A percentile compares a stretch with the other conserved stretches of the same genome.
These are phyloP conservation scores for Rhodinocichla rosea DNA, from an alignment of 2,113 vertebrate genomes.

Conservation along the genomic window DNA sequence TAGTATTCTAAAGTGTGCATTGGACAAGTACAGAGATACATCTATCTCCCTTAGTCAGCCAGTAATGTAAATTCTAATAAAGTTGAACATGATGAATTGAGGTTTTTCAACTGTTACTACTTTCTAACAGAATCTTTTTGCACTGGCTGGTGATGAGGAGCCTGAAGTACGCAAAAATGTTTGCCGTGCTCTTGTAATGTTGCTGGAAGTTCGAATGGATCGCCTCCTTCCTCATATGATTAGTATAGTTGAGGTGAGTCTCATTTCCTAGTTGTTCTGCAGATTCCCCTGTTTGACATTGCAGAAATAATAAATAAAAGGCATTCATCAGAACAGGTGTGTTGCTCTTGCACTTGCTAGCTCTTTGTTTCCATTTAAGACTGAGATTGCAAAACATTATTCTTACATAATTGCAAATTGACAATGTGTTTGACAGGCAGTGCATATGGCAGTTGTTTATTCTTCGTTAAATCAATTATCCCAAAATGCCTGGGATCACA, in stretches of 20 bases:
- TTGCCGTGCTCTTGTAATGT: slow-evolving; percentile 95
- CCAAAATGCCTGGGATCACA: not conserved
- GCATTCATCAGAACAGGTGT: not conserved
- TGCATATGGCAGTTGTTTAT: not conserved
- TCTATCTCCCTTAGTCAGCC: not conserved
- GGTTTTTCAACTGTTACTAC: not conserved
- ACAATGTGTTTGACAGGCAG: not conserved
- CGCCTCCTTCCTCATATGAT: slow-evolving; percentile 97
- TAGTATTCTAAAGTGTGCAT: not conserved
- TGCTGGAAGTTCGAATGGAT: slow-evolving; percentile 95
- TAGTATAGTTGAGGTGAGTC: slow-evolving; percentile 91
- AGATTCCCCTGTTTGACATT: not conserved
- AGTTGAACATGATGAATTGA: not conserved
- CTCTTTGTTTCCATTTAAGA: not conserved
- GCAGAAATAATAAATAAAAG: not conserved
- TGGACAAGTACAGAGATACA: not conserved
- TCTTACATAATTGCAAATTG: not conserved
- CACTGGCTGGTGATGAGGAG: slow-evolving; percentile 92
- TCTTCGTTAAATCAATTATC: not conserved
- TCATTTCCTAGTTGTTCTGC: not conserved
- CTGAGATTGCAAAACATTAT: not conserved
- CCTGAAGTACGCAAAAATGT: slow-evolving; percentile 96
- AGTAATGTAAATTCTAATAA: not conserved
- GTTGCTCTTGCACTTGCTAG: not conserved
- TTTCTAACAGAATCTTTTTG: slow-evolving; percentile 90